Conservation (phyloP, 2,888 invertebrate genomes). For the Pristionchus arcanus region DNA sequence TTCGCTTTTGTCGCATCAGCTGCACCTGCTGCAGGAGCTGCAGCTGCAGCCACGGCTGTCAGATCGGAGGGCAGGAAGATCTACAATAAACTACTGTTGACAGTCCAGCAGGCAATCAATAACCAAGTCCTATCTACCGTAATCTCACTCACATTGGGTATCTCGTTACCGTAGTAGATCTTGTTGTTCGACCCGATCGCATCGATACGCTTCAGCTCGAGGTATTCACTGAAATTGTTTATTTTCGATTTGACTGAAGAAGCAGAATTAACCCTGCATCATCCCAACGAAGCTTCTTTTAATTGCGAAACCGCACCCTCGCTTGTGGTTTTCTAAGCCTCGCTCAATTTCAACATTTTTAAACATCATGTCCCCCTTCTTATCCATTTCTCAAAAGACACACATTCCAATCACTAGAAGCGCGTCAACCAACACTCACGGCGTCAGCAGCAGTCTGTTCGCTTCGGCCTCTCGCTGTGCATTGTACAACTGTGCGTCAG, state of each 20-base stretch:
- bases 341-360: too few relatives aligned
- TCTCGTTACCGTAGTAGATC: conserved; percentile 85
- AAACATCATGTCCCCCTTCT: too few relatives aligned
- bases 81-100: background rate
- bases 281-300: background rate
- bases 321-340: background rate
- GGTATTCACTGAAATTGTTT: conserved; percentile 82
- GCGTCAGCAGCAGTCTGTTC: conserved; percentile 82
- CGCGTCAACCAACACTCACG: conserved; percentile 1
- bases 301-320: too few relatives aligned
- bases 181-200: conserved; percentile 88
- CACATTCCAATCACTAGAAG: background rate
- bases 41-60: background rate
- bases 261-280: background rate
- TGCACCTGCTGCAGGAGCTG: conserved; percentile 2
- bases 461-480: conserved; percentile 86
- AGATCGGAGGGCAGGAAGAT: background rate
- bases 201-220: conserved; percentile 89
- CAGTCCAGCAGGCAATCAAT: background rate
- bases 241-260: too few relatives aligned
- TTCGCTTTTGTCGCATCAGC: background rate
- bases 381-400: too few relatives aligned
- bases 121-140: background rate
- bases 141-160: conserved; percentile 79
- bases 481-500: conserved; percentile 90